Conservation (phyloP, 2,113 vertebrate species). For the Neotoma lepida region DNA sequence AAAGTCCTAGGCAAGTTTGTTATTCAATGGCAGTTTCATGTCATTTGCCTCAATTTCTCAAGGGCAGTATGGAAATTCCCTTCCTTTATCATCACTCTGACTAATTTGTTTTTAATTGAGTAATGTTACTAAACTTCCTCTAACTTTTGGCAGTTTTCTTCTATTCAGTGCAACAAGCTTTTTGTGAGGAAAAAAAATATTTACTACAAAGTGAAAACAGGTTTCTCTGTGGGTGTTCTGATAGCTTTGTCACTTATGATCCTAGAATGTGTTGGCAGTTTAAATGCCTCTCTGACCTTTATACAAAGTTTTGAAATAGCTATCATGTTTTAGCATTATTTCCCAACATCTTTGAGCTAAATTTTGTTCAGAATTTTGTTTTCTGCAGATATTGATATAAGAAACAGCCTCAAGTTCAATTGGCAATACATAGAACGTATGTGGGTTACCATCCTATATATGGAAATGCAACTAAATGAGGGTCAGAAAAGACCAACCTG, state of each 20-base stretch:
- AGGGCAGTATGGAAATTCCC: slow-evolving; percentile 63
- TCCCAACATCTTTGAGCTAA: slow-evolving; percentile 68
- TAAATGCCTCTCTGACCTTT: slow-evolving; percentile 70
- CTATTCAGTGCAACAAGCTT: slow-evolving; percentile 69
- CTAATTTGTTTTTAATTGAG: slow-evolving; percentile 77
- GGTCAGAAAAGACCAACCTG: slow-evolving; percentile 27
- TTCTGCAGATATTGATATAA: slow-evolving; percentile 17
- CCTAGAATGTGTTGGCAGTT: slow-evolving; percentile 80
- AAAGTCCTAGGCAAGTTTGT: not conserved
- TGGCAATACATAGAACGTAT: slow-evolving; percentile 42
- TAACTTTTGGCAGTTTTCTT: slow-evolving; percentile 72
- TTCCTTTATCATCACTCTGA: slow-evolving; percentile 71
- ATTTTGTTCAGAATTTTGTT: slow-evolving; percentile 39
- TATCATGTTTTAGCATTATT: slow-evolving; percentile 72
- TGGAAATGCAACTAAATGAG: slow-evolving; percentile 9
- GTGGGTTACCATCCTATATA: not conserved
- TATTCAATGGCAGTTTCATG: slow-evolving; percentile 54
- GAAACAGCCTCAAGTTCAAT: slow-evolving; percentile 47
- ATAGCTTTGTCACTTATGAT: slow-evolving; percentile 72
- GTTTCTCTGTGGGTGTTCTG: slow-evolving; percentile 84
- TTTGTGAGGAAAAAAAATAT: slow-evolving; percentile 77
- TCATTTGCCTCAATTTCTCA: slow-evolving; percentile 70
- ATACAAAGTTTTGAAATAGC: slow-evolving; percentile 77
- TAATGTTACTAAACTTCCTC: slow-evolving; percentile 72
- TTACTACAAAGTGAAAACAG: slow-evolving; percentile 85